These are phyloP conservation scores for Heteractis magnifica DNA, from an alignment of 92 coral and sea anemone genomes.

Conservation along the genomic window DNA sequence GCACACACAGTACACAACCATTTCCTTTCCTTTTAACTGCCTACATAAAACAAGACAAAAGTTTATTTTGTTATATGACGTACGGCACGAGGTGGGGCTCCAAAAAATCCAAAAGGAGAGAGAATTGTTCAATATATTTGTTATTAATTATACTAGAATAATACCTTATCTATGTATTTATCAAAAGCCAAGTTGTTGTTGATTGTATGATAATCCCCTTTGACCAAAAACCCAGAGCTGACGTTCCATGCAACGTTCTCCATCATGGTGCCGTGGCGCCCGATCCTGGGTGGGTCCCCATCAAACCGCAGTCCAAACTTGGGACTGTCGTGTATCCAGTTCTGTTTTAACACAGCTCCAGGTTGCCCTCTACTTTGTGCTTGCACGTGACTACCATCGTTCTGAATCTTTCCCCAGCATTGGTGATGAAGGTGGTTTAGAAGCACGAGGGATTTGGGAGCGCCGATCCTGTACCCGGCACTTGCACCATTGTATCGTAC, in stretches of 20 bases:
- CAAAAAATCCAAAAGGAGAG: too few species aligned
- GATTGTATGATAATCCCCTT: constrained; percentile 59
- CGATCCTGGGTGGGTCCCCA: constrained; percentile 59
- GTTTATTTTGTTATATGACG: too few species aligned
- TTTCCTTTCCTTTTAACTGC: constrained; percentile 41
- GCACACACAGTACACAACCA: constrained; percentile 65
- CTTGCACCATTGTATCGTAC: constrained; percentile 60
- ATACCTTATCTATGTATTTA: constrained; percentile 39
- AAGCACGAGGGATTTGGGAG: constrained; percentile 10
- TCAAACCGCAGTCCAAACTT: constrained; percentile 65
- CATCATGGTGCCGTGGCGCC: constrained; percentile 52
- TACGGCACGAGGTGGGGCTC: too few species aligned
- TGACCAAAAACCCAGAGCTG: constrained; percentile 54
- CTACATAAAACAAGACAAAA: not conserved
- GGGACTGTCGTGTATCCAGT: constrained; percentile 76
- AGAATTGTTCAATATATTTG: too few species aligned
- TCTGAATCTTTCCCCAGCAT: constrained; percentile 81
- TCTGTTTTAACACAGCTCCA: constrained; percentile 41
- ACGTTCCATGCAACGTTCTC: constrained; percentile 68
- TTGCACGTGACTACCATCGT: constrained; percentile 70
- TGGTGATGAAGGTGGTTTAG: constrained; percentile 72
- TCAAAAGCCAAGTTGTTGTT: constrained; percentile 62
- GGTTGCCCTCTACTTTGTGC: constrained; percentile 53
- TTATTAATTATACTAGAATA: not conserved
- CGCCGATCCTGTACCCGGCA: constrained; percentile 43